Percentiles rank a stretch among this genome's conserved stretches.
Conservation (phyloP, 2,888 invertebrate species). For the Drosophila meridionalis region DNA sequence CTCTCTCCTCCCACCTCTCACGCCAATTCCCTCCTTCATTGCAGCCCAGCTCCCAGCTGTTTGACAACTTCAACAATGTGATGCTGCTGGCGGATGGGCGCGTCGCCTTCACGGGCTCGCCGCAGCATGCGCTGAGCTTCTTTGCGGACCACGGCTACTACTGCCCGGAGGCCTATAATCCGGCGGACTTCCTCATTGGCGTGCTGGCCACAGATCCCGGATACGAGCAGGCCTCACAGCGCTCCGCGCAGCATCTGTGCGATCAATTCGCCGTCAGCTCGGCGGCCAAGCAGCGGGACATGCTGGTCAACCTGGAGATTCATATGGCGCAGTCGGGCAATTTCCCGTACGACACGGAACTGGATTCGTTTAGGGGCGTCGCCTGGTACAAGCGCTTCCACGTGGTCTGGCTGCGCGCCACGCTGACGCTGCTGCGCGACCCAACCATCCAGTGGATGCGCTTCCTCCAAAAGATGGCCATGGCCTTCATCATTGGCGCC, state of each 20-base stretch:
- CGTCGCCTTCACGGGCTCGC: conserved; percentile 92
- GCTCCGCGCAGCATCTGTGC: conserved; percentile 90
- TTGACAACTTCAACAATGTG: conserved; percentile 92
- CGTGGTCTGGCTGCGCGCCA: conserved; percentile 91
- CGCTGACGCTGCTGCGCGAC: conserved; percentile 91
- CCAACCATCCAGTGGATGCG: conserved; percentile 91
- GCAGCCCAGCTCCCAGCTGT: conserved; percentile 94
- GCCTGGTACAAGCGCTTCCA: conserved; percentile 90
- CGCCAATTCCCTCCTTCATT: not conserved
- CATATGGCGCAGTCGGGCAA: conserved; percentile 88
- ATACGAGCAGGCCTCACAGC: conserved; percentile 89
- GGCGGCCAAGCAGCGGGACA: conserved; percentile 90
- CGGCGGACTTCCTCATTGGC: conserved; percentile 95
- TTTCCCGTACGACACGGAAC: conserved; percentile 83
- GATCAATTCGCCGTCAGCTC: conserved; percentile 92
- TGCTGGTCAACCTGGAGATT: conserved; percentile 90
- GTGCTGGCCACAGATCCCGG: conserved; percentile 92
- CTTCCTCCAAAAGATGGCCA: conserved; percentile 91
- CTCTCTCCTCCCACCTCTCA: not conserved
- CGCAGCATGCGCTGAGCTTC: conserved; percentile 88
- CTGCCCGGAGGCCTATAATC: conserved; percentile 93
- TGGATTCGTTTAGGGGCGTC: conserved; percentile 86
- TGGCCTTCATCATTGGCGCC: conserved; percentile 92
- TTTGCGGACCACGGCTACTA: conserved; percentile 91
- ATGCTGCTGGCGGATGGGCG: conserved; percentile 94